Evolutionary conservation across 2,888 invertebrate species (phyloP), one percentile per base, ranked within the genome.

Genomic region (Bedellia somnulentella): DNA sequence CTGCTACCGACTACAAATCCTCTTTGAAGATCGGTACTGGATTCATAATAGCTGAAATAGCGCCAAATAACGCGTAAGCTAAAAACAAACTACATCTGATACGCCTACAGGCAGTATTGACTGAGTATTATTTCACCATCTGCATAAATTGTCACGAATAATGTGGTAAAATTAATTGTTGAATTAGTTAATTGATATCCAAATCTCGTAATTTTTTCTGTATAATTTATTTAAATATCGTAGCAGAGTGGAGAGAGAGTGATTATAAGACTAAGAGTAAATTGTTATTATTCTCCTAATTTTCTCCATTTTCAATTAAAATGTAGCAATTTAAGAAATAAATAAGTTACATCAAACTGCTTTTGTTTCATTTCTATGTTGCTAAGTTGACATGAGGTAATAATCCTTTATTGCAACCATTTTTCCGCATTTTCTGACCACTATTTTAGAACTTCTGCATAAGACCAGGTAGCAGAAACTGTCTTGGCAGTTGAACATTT

Each of bases 181-280:
- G n/a, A n/a, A n/a, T n/a, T n/a, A n/a, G n/a, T n/a, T n/a, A n/a
- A n/a, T n/a, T n/a, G n/a, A n/a, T n/a, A n/a, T n/a, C n/a, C n/a
- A n/a, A n/a, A n/a, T n/a, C n/a, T n/a, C n/a, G n/a, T n/a, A n/a
- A n/a, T n/a, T n/a, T n/a, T n/a, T n/a, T n/a, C n/a, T n/a, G n/a
- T n/a, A n/a, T n/a, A n/a, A n/a, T n/a, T n/a, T n/a, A n/a, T n/a
- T n/a, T n/a, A n/a, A n/a, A n/a, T 43, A 40, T 46, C 45, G 9
- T 15, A 13, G 10, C n/a, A 13, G 8, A 27, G n/a, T 9, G 5
- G 10, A 56, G 66, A 63, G 64, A 67, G 62, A 64, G 52, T 57
- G 53, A 52, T 40, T 49, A 52, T 43, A 61, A 66, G 61, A 62
- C 60, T 66, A 57, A 47, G 39, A 15, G 9, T 24, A 15, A 27